phyloP scores from a whole-genome alignment of 2,113 vertebrate species.

The Phalacrocorax aristotelis region DNA sequence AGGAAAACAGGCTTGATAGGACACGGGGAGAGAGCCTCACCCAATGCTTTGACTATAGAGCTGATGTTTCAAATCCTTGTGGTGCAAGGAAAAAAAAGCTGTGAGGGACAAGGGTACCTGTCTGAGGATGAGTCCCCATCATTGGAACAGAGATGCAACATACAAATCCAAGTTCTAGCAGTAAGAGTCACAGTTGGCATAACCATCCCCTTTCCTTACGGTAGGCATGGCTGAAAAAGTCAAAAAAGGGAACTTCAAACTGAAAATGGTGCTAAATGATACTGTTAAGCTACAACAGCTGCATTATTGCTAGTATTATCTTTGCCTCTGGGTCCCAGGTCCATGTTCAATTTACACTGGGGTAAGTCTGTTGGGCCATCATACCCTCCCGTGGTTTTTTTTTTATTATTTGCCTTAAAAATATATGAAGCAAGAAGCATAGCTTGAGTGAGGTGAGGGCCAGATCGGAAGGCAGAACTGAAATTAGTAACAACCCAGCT shows the following conservation, averaged over 20 bases:
- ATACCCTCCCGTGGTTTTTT: not conserved
- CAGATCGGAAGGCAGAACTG: not conserved
- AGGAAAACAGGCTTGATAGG: not conserved
- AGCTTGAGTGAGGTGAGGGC: not conserved
- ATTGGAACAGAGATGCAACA: not conserved
- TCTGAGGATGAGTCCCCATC: not conserved
- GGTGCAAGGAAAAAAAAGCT: not conserved
- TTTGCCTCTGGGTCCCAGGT: not conserved
- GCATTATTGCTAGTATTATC: not conserved
- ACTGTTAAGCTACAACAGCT: not conserved
- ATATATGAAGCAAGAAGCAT: not conserved
- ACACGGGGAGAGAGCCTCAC: not conserved
- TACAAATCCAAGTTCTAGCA: not conserved
- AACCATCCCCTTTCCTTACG: not conserved
- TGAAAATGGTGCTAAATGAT: not conserved
- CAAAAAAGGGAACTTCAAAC: not conserved
- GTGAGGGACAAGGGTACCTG: not conserved
- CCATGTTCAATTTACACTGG: not conserved
- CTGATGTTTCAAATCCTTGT: not conserved
- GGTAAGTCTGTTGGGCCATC: not conserved
- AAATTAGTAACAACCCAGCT: conserved; percentile 37
- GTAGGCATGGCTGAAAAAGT: not conserved
- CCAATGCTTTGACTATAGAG: not conserved
- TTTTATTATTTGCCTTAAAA: not conserved
- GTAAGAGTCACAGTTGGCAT: not conserved